A percentile compares a stretch with the other conserved stretches of the same genome.
Conservation (phyloP, 1,140 invertebrate species). For the Homalodisca vitripennis region DNA sequence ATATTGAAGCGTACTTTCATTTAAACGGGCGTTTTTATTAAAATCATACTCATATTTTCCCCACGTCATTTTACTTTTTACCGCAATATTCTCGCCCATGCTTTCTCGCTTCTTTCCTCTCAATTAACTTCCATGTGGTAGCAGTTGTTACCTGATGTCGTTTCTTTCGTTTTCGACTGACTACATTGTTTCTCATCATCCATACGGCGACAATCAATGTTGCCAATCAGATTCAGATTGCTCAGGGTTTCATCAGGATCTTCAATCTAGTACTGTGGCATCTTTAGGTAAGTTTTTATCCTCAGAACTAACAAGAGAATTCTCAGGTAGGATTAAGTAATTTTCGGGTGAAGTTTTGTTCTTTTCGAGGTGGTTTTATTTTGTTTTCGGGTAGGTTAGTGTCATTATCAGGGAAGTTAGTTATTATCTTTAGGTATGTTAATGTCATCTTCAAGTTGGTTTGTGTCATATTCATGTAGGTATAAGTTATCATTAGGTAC, state of each 20-base stretch:
- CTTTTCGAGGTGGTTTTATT: too few species aligned
- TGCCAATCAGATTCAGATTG: not conserved
- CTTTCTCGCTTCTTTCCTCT: constrained; percentile 16
- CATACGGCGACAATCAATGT: not conserved
- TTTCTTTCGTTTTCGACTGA: constrained; percentile 27
- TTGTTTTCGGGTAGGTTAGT: not conserved
- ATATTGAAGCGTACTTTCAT: constrained; percentile 28
- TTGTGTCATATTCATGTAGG: not conserved
- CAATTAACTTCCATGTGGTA: constrained; percentile 21
- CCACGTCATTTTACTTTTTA: constrained; percentile 12
- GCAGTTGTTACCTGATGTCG: constrained; percentile 18
- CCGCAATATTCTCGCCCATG: constrained; percentile 24
- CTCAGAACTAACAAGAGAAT: too few species aligned
- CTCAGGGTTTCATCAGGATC: not conserved
- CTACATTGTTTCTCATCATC: not conserved
- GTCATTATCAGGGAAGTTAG: not conserved
- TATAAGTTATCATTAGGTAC: not conserved
- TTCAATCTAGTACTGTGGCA: not conserved
- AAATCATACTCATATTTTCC: constrained; percentile 16
- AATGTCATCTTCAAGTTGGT: not conserved
- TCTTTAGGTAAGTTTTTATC: too few species aligned
- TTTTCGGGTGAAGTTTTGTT: too few species aligned
- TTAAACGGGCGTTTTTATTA: constrained; percentile 18
- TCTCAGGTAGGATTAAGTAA: too few species aligned
- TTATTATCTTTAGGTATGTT: not conserved